phyloP scores from a whole-genome alignment of 2,797 vertebrate genomes.

The Thaleichthys pacificus region DNA sequence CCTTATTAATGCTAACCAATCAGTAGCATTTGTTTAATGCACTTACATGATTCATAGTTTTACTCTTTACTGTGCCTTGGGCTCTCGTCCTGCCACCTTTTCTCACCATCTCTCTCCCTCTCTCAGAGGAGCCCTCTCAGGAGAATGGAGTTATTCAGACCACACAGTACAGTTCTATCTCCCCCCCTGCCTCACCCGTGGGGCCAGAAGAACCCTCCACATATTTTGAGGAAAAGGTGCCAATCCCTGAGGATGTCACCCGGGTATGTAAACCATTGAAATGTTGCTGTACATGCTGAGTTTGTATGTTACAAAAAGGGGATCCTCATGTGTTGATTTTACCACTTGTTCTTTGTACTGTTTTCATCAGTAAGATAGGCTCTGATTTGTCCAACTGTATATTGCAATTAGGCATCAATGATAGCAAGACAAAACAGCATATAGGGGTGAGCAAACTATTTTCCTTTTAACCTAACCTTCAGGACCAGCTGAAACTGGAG shows the following conservation, averaged over 20 bases:
- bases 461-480: too few relatives aligned
- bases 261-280: constrained; percentile 59
- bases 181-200: constrained; percentile 59
- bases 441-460: too few relatives aligned
- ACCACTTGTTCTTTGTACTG: too few relatives aligned
- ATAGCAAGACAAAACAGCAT: too few relatives aligned
- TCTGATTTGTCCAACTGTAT: too few relatives aligned
- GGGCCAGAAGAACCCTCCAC: constrained; percentile 74
- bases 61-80: neutral
- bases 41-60: too few relatives aligned
- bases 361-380: too few relatives aligned
- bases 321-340: neutral
- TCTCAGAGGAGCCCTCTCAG: constrained; percentile 57
- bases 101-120: neutral
- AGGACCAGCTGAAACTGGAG: too few relatives aligned
- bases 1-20: too few relatives aligned
- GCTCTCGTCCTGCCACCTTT: neutral
- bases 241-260: constrained; percentile 78
- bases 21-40: too few relatives aligned
- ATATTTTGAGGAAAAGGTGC: constrained; percentile 89
- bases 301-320: neutral
- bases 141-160: constrained; percentile 60
- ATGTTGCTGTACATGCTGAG: neutral
- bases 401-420: too few relatives aligned
- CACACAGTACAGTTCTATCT: constrained; percentile 67